phyloP scores from a whole-genome alignment of 2,888 invertebrate genomes.

The Auanema freiburgensis region DNA sequence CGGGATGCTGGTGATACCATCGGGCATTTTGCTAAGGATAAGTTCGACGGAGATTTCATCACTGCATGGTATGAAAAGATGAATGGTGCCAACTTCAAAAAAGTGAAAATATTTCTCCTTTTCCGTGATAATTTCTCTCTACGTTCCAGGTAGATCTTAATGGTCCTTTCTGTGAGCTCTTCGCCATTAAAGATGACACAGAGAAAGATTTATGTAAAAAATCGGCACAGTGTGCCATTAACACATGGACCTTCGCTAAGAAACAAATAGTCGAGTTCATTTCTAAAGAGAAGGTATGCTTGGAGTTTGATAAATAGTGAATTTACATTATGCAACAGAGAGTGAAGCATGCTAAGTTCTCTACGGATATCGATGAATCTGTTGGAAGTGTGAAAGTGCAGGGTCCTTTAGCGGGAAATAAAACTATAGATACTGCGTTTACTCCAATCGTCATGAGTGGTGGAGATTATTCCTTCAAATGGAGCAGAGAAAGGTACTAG shows the following conservation, averaged over 20 bases:
- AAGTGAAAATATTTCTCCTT: slow-evolving; percentile 66
- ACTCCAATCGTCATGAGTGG: slow-evolving; percentile 98
- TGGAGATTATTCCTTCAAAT: slow-evolving; percentile 94
- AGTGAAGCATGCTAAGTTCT: slow-evolving; percentile 90
- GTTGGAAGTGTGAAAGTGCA: slow-evolving; percentile 94
- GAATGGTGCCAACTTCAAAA: slow-evolving; percentile 79
- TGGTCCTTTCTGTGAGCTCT: slow-evolving; percentile 80
- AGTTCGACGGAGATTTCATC: slow-evolving; percentile 88
- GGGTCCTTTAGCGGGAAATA: slow-evolving; percentile 67
- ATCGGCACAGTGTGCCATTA: slow-evolving; percentile 87
- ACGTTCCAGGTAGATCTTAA: slow-evolving; percentile 75
- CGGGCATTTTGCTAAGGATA: slow-evolving; percentile 90
- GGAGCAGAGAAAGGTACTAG: slow-evolving; percentile 77
- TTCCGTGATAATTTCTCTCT: not conserved
- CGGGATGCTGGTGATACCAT: slow-evolving; percentile 82
- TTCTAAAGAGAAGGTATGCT: slow-evolving; percentile 79
- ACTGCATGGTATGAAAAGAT: slow-evolving; percentile 83
- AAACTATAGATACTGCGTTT: slow-evolving; percentile 91
- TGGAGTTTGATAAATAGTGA: not conserved
- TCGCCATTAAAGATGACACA: slow-evolving; percentile 90
- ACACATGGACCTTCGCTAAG: slow-evolving; percentile 90
- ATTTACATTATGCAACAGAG: slow-evolving; percentile 73
- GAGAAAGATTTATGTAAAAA: slow-evolving; percentile 88
- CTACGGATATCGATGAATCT: slow-evolving; percentile 90
- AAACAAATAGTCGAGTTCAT: slow-evolving; percentile 98